phyloP scores from a whole-genome alignment of 2,113 vertebrate species.

The Coturnix japonica region DNA sequence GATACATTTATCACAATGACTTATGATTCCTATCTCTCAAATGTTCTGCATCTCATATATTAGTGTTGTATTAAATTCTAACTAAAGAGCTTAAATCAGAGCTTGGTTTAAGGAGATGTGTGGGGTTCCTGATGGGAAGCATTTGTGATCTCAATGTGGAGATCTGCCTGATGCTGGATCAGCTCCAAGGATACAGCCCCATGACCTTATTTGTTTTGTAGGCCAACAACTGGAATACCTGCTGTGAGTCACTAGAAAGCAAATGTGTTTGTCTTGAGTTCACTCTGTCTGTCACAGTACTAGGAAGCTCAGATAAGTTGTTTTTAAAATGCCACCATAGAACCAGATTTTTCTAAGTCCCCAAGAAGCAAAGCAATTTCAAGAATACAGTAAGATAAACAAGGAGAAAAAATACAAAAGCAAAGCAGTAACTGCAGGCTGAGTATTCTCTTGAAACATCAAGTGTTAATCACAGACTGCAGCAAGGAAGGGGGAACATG shows the following conservation, averaged over 20 bases:
- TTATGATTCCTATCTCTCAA: background rate
- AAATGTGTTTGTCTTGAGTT: background rate
- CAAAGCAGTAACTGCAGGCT: slow-evolving; percentile 19
- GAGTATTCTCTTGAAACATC: slow-evolving; percentile 35
- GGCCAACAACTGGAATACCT: background rate
- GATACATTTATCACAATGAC: background rate
- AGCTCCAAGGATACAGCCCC: background rate
- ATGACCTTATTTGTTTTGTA: background rate
- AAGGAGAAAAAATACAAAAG: slow-evolving; percentile 46
- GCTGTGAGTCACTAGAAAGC: background rate
- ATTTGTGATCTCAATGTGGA: rapidly evolving
- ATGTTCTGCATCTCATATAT: background rate
- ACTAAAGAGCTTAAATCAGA: background rate
- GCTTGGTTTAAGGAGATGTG: background rate
- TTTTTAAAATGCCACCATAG: slow-evolving; percentile 27
- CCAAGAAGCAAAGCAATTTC: slow-evolving; percentile 60
- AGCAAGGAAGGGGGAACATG: background rate
- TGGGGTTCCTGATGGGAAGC: background rate
- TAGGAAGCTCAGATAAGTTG: slow-evolving; percentile 16
- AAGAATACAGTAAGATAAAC: slow-evolving; percentile 40
- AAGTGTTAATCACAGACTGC: slow-evolving; percentile 52
- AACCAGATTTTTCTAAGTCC: slow-evolving; percentile 25
- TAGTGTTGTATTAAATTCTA: background rate
- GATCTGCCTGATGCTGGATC: background rate
- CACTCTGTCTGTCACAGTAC: background rate